These are phyloP conservation scores for Selene dorsalis DNA, from an alignment of 2,797 vertebrate genomes.

Conservation along the genomic window DNA sequence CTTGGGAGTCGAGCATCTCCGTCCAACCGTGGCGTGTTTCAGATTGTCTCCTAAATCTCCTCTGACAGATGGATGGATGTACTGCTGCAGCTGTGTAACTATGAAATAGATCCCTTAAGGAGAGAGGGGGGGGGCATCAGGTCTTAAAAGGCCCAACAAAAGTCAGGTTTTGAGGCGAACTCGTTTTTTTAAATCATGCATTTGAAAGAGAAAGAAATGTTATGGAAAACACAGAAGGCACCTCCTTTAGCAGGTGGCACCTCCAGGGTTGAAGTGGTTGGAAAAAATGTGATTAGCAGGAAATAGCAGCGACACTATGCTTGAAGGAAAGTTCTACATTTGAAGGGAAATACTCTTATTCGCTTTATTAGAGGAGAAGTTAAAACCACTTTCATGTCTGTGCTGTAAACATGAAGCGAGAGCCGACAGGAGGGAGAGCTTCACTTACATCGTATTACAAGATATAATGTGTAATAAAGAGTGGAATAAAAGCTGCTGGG, in stretches of 20 bases:
- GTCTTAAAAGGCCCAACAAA: conserved; percentile 21
- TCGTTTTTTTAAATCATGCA: not conserved
- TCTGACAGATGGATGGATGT: conserved; percentile 68
- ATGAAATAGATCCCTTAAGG: conserved; percentile 55
- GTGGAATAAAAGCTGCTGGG: no score
- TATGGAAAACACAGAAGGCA: not conserved
- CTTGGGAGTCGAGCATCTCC: conserved; percentile 38
- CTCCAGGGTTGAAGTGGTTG: no score
- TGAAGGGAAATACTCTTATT: no score
- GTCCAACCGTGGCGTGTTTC: conserved; percentile 61
- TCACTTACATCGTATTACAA: no score
- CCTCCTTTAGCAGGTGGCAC: not conserved
- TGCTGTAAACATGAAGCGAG: no score
- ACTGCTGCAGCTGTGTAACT: conserved; percentile 52
- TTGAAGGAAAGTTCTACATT: no score
- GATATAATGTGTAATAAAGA: no score
- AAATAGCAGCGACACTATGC: no score
- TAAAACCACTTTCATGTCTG: no score
- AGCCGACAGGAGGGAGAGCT: no score
- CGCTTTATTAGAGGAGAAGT: no score
- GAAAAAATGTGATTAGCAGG: not conserved
- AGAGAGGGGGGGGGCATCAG: conserved; percentile 14
- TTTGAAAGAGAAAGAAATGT: not conserved
- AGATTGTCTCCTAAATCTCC: conserved; percentile 71
- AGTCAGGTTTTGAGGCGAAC: not conserved